Conservation (phyloP, 2,888 invertebrate genomes). For the Sphaerolaimus hirsutus region DNA sequence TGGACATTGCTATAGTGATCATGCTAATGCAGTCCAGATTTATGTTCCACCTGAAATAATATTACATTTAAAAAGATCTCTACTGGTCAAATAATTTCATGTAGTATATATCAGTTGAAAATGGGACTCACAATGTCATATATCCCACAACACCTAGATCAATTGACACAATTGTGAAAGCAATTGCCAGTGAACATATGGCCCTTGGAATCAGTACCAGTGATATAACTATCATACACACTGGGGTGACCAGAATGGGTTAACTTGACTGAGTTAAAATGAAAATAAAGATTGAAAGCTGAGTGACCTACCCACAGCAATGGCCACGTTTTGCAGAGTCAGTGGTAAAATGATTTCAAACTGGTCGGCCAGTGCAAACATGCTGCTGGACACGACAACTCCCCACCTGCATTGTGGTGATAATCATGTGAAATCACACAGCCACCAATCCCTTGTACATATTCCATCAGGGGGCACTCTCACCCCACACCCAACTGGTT, state of each 20-base stretch:
- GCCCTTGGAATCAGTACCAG: conserved; percentile 71
- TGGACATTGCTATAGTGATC: conserved; percentile 84
- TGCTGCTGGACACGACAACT: too few relatives aligned
- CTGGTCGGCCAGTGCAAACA: neutral
- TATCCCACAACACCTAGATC: conserved; percentile 71
- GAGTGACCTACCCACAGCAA: conserved; percentile 39
- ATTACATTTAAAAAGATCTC: neutral
- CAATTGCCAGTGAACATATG: conserved; percentile 67
- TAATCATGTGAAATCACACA: too few relatives aligned
- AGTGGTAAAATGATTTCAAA: neutral
- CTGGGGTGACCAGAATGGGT: conserved; percentile 7
- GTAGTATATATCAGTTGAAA: neutral
- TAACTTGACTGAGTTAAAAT: neutral
- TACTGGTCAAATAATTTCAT: neutral
- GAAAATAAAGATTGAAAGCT: neutral
- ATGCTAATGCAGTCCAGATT: conserved; percentile 53
- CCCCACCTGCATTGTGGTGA: too few relatives aligned
- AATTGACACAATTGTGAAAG: conserved; percentile 69
- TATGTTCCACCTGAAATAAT: conserved; percentile 43
- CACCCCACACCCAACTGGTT: too few relatives aligned
- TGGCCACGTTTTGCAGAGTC: conserved; percentile 40
- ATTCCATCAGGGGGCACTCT: too few relatives aligned
- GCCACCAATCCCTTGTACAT: too few relatives aligned
- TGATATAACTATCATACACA: conserved; percentile 71
- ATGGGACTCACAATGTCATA: conserved; percentile 44